Evolutionary conservation across 2,797 vertebrate species (phyloP).

Genomic region (Enteromius trimaculatus): DNA sequence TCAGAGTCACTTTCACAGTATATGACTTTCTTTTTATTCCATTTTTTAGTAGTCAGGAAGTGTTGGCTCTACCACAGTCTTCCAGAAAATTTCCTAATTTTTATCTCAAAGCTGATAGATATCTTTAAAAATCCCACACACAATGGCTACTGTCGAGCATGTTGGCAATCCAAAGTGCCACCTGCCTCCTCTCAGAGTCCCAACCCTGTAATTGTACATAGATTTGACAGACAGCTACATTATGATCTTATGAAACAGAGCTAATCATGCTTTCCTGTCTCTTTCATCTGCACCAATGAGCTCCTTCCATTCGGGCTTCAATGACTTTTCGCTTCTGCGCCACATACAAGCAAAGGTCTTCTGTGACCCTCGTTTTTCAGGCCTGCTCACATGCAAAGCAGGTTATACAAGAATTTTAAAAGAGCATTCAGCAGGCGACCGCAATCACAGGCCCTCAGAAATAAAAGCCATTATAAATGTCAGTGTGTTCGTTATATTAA

Average conservation of each 20-base stretch:
- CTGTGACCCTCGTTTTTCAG: constrained; percentile 19
- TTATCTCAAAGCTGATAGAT: constrained; percentile 22
- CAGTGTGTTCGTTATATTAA: constrained; percentile 40
- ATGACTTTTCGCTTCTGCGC: constrained; percentile 23
- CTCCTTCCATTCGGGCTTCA: constrained; percentile 25
- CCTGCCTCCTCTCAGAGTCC: constrained; percentile 47
- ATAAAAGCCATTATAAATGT: constrained; percentile 47
- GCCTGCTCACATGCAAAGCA: constrained; percentile 45
- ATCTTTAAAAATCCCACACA: constrained; percentile 19
- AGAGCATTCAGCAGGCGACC: constrained; percentile 35
- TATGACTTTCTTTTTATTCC: not conserved
- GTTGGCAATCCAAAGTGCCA: constrained; percentile 44
- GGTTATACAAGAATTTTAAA: constrained; percentile 22
- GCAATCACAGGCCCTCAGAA: constrained; percentile 40
- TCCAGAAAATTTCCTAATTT: constrained; percentile 26
- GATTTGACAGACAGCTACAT: constrained; percentile 52
- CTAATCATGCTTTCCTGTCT: constrained; percentile 50
- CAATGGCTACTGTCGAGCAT: constrained; percentile 39
- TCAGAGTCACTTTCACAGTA: not conserved
- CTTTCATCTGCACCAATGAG: constrained; percentile 49
- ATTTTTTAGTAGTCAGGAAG: not conserved
- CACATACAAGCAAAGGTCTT: constrained; percentile 28
- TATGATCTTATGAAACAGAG: constrained; percentile 50
- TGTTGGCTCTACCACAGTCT: not conserved
- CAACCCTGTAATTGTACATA: constrained; percentile 47